Percentiles rank a stretch among this genome's conserved stretches.
Evolutionary conservation across 2,113 vertebrate genomes (phyloP).

Genomic region (Perccottus glenii): DNA sequence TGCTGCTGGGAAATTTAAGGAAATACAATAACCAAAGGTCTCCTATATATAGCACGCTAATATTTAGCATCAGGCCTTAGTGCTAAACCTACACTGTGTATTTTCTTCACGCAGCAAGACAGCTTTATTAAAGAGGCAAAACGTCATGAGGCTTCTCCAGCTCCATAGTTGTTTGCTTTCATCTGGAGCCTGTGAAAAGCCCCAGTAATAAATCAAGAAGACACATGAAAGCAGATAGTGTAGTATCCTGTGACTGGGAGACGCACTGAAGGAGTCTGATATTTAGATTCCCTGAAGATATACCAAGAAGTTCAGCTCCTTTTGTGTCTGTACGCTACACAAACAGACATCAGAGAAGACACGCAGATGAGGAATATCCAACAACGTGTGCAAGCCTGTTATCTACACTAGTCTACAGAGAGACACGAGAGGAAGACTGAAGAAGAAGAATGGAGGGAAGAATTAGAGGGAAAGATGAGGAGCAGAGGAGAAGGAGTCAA

Average conservation of each 20-base stretch:
- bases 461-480: slow-evolving; percentile 33
- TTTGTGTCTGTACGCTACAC: slow-evolving; percentile 52
- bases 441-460: slow-evolving; percentile 24
- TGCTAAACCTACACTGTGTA: slow-evolving; percentile 12
- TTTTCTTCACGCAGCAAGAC: slow-evolving; percentile 35
- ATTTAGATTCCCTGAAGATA: slow-evolving; percentile 72
- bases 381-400: slow-evolving; percentile 47
- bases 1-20: not conserved
- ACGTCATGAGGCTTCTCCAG: slow-evolving; percentile 38
- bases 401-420: slow-evolving; percentile 55
- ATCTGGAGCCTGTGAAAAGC: slow-evolving; percentile 51
- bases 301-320: slow-evolving; percentile 40
- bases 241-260: slow-evolving; percentile 60
- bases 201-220: slow-evolving; percentile 72
- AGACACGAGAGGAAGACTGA: slow-evolving; percentile 36
- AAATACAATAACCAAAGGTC: not conserved
- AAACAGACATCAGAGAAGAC: slow-evolving; percentile 63
- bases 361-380: slow-evolving; percentile 59
- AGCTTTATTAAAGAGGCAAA: slow-evolving; percentile 70
- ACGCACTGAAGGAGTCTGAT: slow-evolving; percentile 61
- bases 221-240: slow-evolving; percentile 72
- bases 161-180: slow-evolving; percentile 67
- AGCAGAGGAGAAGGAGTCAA: slow-evolving; percentile 16
- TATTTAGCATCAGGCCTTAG: slow-evolving; percentile 19
- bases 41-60: slow-evolving; percentile 21